Base-by-base conservation (phyloP, 2,888 invertebrate genomes). In the Meandrusa payeni region DNA sequence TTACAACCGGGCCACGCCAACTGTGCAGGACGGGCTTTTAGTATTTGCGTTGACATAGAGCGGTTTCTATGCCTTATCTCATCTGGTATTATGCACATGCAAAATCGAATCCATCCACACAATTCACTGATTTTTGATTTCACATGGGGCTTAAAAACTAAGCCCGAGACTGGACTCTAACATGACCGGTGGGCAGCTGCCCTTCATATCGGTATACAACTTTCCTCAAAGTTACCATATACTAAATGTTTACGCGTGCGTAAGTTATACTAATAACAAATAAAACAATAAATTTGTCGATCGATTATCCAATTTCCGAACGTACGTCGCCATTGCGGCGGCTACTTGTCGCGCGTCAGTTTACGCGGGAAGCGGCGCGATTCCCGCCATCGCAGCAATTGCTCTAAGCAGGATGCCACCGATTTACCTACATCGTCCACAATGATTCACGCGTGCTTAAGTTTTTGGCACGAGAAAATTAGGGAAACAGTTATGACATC, bases 371-470 rank as follows among this genome's bases (percentile, higher is more conserved):
- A 74, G 60, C 59, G 62, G 46, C 46, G 60, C 41, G 29, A 22
- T 22, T 29, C 29, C 19, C 57, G 68, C 68, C 67, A 74, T 75
- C 71, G 69, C 56, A 40, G 46, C 67, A 78, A 76, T 77, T 73
- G 72, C 57, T 48, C 40, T 74, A 80, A 80, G 76, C 73, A 82
- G 83, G 83, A 85, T 73, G 69, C 67, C 51, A 62, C 57, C 68
- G 75, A 73, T 79, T 81, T 78, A 47, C 52, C 50, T 51, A 47
- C 51, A 38, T 50, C 42, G 40, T 52, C 51, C 58, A 51, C 50
- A 59, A 48, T 75, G 73, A 73, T 61, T 72, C 69, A 72, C 54
- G 46, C 49, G 48, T 46, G 48, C 53, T 57, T 46, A 34, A 52
- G 52, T 59, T 68, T 69, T 75, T 68, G 64, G 65, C 69, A 64